Percentiles rank a stretch among this genome's conserved stretches.
Conservation (phyloP, 2,888 invertebrate species). For the Caenorhabditis parvicauda region DNA sequence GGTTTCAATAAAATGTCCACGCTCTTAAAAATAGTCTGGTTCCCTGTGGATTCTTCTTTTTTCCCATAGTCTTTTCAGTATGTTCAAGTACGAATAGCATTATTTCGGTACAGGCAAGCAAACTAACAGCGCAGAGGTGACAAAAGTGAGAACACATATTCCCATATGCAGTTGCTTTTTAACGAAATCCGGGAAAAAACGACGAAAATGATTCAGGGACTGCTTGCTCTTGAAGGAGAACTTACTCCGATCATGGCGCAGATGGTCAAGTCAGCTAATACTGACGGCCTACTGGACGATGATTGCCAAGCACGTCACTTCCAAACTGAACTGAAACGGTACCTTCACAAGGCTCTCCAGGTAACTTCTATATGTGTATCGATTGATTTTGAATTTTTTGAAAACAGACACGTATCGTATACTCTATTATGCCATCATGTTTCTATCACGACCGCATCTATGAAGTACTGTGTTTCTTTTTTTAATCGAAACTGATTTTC, state of each 20-base stretch:
- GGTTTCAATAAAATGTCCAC: too few species aligned
- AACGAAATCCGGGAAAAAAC: too few species aligned
- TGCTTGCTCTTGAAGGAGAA: slow-evolving; percentile 94
- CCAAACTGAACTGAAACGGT: slow-evolving; percentile 57
- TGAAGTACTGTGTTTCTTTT: background rate
- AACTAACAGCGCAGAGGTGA: too few species aligned
- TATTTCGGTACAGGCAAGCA: too few species aligned
- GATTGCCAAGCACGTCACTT: slow-evolving; percentile 76
- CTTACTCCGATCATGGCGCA: slow-evolving; percentile 96
- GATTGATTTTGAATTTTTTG: background rate
- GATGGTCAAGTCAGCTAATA: slow-evolving; percentile 86
- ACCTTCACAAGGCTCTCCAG: slow-evolving; percentile 59
- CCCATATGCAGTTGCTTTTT: too few species aligned
- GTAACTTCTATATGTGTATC: slow-evolving; percentile 8
- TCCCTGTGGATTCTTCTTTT: too few species aligned
- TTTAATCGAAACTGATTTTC: too few species aligned
- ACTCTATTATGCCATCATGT: background rate
- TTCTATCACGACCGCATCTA: background rate
- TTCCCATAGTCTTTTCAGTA: too few species aligned
- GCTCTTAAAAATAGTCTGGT: too few species aligned
- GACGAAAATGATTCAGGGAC: too few species aligned
- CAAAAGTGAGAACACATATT: too few species aligned
- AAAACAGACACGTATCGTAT: background rate
- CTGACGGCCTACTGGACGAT: slow-evolving; percentile 85
- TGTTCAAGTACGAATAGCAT: too few species aligned